Base-by-base conservation (phyloP, 2,888 invertebrate species). In the Drosophila barbarae region DNA sequence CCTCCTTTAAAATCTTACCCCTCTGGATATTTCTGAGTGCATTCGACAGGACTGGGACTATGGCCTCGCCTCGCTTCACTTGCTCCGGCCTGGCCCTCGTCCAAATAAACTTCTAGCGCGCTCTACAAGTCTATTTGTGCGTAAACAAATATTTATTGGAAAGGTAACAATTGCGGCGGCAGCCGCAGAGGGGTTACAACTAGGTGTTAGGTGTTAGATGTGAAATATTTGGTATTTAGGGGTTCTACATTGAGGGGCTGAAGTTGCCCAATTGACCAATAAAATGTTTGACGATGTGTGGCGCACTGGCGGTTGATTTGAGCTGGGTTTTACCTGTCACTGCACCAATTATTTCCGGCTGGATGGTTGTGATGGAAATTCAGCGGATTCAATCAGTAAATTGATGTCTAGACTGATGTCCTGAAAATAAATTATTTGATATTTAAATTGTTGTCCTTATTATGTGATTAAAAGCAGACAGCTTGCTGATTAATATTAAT, bases 121-220 rank as follows among this genome's bases (percentile, higher is more conserved):
- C 61, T 69, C 74, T 73, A 76, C 85, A 83, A 80, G 77, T 84
- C 74, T 80, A 78, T 82, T 86, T 85, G 81, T 81, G 77, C 71
- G 72, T 76, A 73, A 68, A 78, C 84, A 85, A 84, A 86, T 85
- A 84, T 86, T 85, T 85, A 84, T 86, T 77, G 86, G 74, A 86
- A 86, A 77, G 75, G 73, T 78, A 84, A 86, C 86, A 84, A 81
- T 84, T 84, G 85, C 69, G 52, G 21, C 51, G 36, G 49, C 61
- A 53, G 12, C 54, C 35, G 10, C 23, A 26, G 30, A 39, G 42
- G 47, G 54, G 39, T 51, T 21, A 51, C 42, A 35, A 51, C 36
- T 39, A 44, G 30, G 32, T 54, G 34, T 39, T 21, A 39, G 36
- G 23, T 50, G 30, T 23, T 30, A 7, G 30, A 32, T 21, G 30